phyloP scores from a whole-genome alignment of 2,113 vertebrate species.

The Bos javanicus region DNA sequence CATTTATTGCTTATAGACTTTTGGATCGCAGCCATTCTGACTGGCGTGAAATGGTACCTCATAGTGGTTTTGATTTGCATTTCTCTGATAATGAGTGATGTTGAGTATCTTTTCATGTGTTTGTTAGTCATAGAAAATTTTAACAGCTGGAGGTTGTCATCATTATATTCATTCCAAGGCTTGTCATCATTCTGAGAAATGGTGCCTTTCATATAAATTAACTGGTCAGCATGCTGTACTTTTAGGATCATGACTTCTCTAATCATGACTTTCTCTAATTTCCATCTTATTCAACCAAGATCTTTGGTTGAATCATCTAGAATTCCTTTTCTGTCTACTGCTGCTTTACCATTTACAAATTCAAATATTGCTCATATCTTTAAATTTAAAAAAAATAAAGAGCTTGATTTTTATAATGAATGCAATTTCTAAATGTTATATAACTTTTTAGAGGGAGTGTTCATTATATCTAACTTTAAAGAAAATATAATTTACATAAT shows the following conservation, averaged over 20 bases:
- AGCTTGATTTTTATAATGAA: neutral
- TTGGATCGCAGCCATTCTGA: no score
- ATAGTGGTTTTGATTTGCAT: no score
- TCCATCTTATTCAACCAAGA: neutral
- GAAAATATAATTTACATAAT: neutral
- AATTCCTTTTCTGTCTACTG: neutral
- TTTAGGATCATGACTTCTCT: neutral
- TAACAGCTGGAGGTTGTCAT: neutral
- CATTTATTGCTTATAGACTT: no score
- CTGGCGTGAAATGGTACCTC: no score
- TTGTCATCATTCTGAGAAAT: neutral
- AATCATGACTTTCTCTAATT: neutral
- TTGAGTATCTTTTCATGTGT: no score
- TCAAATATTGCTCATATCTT: neutral
- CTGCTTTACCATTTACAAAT: neutral
- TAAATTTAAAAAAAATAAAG: neutral
- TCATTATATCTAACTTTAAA: neutral
- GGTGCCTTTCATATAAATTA: neutral
- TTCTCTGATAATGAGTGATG: no score
- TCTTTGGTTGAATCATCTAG: neutral
- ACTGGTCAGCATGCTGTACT: neutral
- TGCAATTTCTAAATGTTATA: neutral
- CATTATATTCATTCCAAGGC: neutral
- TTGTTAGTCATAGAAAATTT: neutral
- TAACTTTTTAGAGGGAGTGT: neutral